phyloP scores from a whole-genome alignment of 2,113 vertebrate species.

The Vulpes lagopus region DNA sequence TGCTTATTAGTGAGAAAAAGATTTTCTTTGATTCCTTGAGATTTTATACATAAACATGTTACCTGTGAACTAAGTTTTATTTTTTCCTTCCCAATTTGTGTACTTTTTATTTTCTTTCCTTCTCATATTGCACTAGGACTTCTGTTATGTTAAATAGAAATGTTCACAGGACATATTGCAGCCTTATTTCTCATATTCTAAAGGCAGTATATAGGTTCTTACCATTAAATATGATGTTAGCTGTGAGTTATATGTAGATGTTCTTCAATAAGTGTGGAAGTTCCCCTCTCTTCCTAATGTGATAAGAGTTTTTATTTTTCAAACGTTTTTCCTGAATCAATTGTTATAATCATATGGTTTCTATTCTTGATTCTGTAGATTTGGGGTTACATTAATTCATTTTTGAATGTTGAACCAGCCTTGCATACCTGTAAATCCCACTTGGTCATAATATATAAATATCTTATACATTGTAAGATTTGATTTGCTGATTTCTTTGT shows the following conservation, averaged over 20 bases:
- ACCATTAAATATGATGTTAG: not conserved
- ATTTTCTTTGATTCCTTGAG: not conserved
- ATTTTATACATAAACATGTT: not conserved
- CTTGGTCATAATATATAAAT: not conserved
- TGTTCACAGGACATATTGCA: not conserved
- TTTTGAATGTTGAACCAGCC: not conserved
- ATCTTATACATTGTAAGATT: not conserved
- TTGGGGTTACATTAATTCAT: not conserved
- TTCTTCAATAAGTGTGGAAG: not conserved
- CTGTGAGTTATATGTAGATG: not conserved
- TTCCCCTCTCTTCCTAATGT: not conserved
- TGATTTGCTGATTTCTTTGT: not conserved
- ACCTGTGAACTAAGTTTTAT: not conserved
- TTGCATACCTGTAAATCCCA: not conserved
- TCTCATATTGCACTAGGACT: not conserved
- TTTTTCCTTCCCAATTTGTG: not conserved
- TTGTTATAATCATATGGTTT: not conserved
- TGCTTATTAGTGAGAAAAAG: not conserved
- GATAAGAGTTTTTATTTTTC: not conserved
- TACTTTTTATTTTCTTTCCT: not conserved
- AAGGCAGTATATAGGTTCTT: not conserved
- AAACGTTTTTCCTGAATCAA: not conserved
- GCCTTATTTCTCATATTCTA: not conserved
- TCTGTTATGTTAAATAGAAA: not conserved
- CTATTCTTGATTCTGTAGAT: not conserved